These are phyloP conservation scores for Carcina quercana DNA, from an alignment of 2,888 invertebrate genomes.

Conservation along the genomic window DNA sequence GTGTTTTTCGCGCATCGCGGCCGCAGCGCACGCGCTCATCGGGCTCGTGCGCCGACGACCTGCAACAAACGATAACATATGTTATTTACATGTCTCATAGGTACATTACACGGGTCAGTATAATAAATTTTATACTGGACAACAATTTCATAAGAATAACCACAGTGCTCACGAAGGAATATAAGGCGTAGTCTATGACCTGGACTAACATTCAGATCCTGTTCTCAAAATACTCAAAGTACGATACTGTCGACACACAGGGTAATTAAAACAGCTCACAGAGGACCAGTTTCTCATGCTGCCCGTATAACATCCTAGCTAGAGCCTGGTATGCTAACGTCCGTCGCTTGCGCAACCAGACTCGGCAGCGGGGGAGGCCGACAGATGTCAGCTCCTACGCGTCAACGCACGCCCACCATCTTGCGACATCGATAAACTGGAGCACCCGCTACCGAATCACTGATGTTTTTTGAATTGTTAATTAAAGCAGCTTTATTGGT, in stretches of 20 bases:
- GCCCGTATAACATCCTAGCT: slow-evolving; percentile 23
- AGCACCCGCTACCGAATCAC: slow-evolving; percentile 49
- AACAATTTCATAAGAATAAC: no score
- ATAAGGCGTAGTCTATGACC: no score
- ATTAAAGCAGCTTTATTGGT: slow-evolving; percentile 30
- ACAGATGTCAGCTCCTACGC: slow-evolving; percentile 55
- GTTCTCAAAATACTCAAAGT: no score
- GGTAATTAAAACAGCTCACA: no score
- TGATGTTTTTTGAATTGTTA: slow-evolving; percentile 7
- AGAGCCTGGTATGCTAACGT: slow-evolving; percentile 40
- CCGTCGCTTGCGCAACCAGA: slow-evolving; percentile 39
- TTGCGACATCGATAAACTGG: slow-evolving; percentile 60
- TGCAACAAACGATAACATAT: slow-evolving; percentile 34
- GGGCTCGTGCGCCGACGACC: slow-evolving; percentile 75
- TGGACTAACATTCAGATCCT: no score
- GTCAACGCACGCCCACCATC: slow-evolving; percentile 52
- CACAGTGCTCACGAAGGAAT: no score
- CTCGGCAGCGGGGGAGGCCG: slow-evolving; percentile 46
- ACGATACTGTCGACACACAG: no score
- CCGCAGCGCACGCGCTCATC: slow-evolving; percentile 84
- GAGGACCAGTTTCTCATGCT: slow-evolving; percentile 31
- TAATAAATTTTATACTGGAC: no score
- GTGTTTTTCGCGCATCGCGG: slow-evolving; percentile 90
- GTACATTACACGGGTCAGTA: no score
- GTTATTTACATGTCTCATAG: no score